A percentile compares a stretch with the other conserved stretches of the same genome.
These are phyloP conservation scores for Eristalinus aeneus DNA, from an alignment of 2,888 invertebrate genomes.

Conservation along the genomic window DNA sequence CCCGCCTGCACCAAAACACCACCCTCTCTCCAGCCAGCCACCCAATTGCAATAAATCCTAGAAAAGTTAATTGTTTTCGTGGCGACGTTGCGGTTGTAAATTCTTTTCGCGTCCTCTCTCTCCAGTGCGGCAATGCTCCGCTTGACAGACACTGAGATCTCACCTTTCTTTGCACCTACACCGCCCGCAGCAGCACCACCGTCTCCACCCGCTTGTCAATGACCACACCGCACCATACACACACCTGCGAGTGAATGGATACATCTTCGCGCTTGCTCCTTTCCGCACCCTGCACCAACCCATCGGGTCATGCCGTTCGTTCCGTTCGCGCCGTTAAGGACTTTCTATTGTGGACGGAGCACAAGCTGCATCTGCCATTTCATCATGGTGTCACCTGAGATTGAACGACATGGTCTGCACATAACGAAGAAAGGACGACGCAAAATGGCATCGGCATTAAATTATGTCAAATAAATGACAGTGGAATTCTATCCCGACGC, in stretches of 20 bases:
- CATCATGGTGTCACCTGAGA: conserved; percentile 71
- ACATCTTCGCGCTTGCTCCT: neutral
- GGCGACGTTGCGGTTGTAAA: conserved; percentile 71
- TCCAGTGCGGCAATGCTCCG: neutral
- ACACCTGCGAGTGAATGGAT: neutral
- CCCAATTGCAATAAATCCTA: conserved; percentile 57
- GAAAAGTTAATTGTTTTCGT: conserved; percentile 71
- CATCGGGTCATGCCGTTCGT: no score
- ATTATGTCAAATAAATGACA: conserved; percentile 71
- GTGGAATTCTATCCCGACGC: conserved; percentile 65
- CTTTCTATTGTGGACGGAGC: conserved; percentile 26
- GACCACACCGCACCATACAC: neutral
- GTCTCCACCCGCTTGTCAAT: neutral
- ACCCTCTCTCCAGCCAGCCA: neutral
- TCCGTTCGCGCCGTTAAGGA: conserved; percentile 37
- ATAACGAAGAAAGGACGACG: conserved; percentile 68
- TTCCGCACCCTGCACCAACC: neutral
- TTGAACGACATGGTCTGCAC: conserved; percentile 68
- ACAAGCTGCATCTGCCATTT: conserved; percentile 63
- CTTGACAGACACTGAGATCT: neutral
- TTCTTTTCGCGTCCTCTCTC: conserved; percentile 49
- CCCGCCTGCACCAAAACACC: neutral
- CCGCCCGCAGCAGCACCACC: no score
- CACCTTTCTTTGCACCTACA: neutral
- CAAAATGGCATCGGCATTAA: conserved; percentile 70